Percentiles rank a stretch among this genome's conserved stretches.
Evolutionary conservation across 2,113 vertebrate species (phyloP).

Genomic region (Malurus elegans): DNA sequence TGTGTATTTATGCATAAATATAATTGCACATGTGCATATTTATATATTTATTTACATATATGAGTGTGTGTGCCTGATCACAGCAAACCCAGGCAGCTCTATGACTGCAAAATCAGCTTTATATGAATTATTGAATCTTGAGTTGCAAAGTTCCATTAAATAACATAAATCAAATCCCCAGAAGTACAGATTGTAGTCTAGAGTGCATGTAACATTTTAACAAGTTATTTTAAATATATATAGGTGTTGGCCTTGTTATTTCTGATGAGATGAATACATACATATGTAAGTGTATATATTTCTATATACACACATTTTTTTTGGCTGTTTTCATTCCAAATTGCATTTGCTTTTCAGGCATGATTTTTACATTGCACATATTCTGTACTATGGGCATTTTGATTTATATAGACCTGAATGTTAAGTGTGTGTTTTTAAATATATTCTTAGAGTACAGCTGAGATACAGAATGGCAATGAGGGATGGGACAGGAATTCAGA

Average conservation of each 20-base stretch:
- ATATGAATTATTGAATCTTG: not conserved
- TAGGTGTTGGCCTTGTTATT: not conserved
- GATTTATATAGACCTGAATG: not conserved
- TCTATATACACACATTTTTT: not conserved
- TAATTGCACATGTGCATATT: not conserved
- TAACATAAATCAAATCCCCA: not conserved
- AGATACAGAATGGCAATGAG: not conserved
- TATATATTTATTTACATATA: fast-evolving
- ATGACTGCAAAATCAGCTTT: not conserved
- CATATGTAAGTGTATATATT: not conserved
- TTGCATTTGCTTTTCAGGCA: not conserved
- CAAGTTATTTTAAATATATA: not conserved
- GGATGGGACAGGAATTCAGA: not conserved
- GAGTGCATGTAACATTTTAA: fast-evolving
- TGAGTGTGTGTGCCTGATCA: not conserved
- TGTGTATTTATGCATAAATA: not conserved
- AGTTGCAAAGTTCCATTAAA: not conserved
- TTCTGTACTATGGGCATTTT: not conserved
- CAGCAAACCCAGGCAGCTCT: not conserved
- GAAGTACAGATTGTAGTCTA: not conserved
- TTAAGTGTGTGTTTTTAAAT: not conserved
- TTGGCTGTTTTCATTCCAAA: not conserved
- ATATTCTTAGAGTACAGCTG: not conserved
- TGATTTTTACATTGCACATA: not conserved
- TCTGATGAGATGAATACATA: not conserved